Percentiles rank a stretch among this genome's conserved stretches.
These are phyloP conservation scores for Cotesia congregata DNA, from an alignment of 2,888 invertebrate species.

Conservation along the genomic window DNA sequence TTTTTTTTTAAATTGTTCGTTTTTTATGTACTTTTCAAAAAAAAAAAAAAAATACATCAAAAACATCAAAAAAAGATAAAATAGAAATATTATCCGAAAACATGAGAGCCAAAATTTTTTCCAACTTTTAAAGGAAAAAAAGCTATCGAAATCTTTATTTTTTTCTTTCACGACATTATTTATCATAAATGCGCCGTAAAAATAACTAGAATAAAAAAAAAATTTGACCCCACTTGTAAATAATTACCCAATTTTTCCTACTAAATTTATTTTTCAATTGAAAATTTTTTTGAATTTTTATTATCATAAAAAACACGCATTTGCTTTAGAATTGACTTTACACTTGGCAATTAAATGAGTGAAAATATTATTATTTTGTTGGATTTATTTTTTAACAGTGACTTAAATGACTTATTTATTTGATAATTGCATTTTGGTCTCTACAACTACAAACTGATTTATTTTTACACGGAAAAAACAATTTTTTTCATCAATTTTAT, in stretches of 20 bases:
- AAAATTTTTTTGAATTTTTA: not conserved
- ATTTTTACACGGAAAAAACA: not conserved
- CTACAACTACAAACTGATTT: slow-evolving; percentile 35
- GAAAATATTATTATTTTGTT: not conserved
- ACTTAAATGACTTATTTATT: slow-evolving; percentile 37
- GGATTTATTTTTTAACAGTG: slow-evolving; percentile 24
- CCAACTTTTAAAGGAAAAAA: no score
- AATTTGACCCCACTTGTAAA: no score
- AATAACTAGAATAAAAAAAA: no score
- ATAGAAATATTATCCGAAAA: no score
- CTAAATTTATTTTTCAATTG: not conserved
- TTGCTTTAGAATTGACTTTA: slow-evolving; percentile 8
- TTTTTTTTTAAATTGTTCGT: no score
- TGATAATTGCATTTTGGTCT: slow-evolving; percentile 37
- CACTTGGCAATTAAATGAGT: slow-evolving; percentile 6
- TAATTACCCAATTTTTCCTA: not conserved
- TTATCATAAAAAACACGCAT: not conserved
- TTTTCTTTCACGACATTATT: no score
- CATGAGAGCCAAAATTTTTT: no score
- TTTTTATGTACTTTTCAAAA: no score
- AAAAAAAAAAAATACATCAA: no score
- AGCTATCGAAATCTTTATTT: no score
- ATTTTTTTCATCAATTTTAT: not conserved
- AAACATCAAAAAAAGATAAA: no score
- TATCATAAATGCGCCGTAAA: no score